Percentiles rank a stretch among this genome's conserved stretches.
Conservation (phyloP, 2,797 vertebrate genomes). For the Lagodon rhomboides region DNA sequence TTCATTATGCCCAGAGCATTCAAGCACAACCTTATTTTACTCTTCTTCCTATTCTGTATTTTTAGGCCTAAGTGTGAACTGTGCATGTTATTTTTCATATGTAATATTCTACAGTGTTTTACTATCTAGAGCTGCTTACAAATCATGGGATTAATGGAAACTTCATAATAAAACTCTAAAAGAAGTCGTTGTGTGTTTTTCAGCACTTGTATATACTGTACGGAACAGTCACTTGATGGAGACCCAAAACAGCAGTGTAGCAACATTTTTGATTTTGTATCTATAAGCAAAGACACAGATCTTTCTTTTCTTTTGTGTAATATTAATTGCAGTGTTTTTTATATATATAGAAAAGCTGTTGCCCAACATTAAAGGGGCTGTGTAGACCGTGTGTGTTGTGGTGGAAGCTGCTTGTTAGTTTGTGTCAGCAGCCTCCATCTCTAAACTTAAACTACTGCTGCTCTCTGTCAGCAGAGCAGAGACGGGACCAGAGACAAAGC, state of each 20-base stretch:
- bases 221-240: background rate
- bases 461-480: no score
- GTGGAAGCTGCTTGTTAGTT: no score
- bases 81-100: background rate
- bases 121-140: slow-evolving; percentile 41
- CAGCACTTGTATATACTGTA: background rate
- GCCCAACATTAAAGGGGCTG: no score
- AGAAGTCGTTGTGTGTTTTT: background rate
- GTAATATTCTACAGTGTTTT: background rate
- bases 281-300: background rate
- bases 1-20: background rate
- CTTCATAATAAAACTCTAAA: slow-evolving; percentile 62
- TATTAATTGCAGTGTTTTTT: background rate
- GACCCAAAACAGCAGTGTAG: background rate
- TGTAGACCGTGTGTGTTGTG: no score
- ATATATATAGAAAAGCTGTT: no score
- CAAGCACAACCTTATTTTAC: no score
- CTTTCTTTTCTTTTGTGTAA: background rate
- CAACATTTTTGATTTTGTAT: background rate
- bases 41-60: background rate
- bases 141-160: slow-evolving; percentile 9
- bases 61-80: slow-evolving; percentile 1
- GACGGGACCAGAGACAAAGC: no score
- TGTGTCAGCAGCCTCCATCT: no score
- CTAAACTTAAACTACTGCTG: no score